Conservation (phyloP, 2,888 invertebrate species). For the Drosophila incognita region DNA sequence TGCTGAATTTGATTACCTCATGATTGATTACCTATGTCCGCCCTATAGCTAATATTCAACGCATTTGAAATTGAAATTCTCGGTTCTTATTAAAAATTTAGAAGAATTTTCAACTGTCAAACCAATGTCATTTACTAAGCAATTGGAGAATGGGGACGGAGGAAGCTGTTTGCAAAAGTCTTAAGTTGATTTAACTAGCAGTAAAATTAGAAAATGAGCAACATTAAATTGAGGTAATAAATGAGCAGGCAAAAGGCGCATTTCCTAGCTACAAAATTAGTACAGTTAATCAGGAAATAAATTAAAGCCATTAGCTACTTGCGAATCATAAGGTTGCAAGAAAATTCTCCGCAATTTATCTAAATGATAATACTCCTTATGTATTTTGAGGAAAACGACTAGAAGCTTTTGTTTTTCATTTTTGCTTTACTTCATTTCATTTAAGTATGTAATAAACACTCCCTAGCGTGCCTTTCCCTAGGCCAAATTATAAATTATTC, state of each 20-base stretch:
- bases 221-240: conserved; percentile 40
- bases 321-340: too few relatives aligned
- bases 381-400: neutral
- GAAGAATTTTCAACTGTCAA: conserved; percentile 39
- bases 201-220: conserved; percentile 22
- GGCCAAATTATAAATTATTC: conserved; percentile 53
- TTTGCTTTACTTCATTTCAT: conserved; percentile 2
- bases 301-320: conserved; percentile 1
- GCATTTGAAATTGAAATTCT: conserved; percentile 32
- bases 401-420: neutral
- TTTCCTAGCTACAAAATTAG: neutral
- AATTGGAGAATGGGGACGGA: conserved; percentile 5
- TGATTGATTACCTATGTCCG: neutral
- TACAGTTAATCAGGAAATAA: neutral
- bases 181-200: conserved; percentile 2
- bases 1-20: conserved; percentile 33
- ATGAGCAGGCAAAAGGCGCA: conserved; percentile 1
- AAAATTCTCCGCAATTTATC: neutral
- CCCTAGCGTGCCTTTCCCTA: conserved; percentile 1
- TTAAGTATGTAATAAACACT: conserved; percentile 7
- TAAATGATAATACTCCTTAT: neutral
- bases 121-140: conserved; percentile 38
- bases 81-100: conserved; percentile 10
- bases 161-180: conserved; percentile 4
- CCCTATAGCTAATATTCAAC: neutral